Conservation (phyloP, 1,140 invertebrate genomes). For the Pseudoatta argentina region DNA sequence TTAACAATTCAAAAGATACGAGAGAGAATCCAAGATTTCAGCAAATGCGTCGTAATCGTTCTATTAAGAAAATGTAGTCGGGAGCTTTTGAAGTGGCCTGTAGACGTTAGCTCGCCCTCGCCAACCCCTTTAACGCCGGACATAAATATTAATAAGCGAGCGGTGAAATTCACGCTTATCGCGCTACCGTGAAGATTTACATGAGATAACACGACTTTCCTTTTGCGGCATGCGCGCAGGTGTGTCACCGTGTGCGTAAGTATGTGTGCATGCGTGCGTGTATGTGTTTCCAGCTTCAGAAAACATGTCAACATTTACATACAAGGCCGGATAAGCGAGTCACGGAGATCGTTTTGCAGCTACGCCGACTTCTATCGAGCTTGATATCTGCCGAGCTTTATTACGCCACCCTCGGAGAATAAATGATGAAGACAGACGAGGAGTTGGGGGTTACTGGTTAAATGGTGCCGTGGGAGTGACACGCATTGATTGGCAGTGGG, state of each 20-base stretch:
- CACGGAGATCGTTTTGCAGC: slow-evolving; percentile 76
- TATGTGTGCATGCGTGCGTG: slow-evolving; percentile 49
- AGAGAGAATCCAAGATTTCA: background rate
- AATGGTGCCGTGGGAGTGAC: slow-evolving; percentile 56
- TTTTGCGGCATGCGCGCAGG: slow-evolving; percentile 66
- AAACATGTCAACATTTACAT: slow-evolving; percentile 77
- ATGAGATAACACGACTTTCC: slow-evolving; percentile 83
- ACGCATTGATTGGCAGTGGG: slow-evolving; percentile 40
- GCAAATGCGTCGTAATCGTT: slow-evolving; percentile 11
- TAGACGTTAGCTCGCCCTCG: slow-evolving; percentile 67
- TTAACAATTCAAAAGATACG: background rate
- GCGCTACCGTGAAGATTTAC: slow-evolving; percentile 84
- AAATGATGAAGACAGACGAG: slow-evolving; percentile 67
- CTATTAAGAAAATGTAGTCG: slow-evolving; percentile 3
- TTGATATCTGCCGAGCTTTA: slow-evolving; percentile 71
- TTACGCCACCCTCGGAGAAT: slow-evolving; percentile 72
- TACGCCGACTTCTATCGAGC: slow-evolving; percentile 74
- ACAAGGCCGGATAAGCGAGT: slow-evolving; percentile 75
- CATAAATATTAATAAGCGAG: slow-evolving; percentile 85
- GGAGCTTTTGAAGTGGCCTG: slow-evolving; percentile 75
- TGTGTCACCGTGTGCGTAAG: slow-evolving; percentile 54
- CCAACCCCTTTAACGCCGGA: slow-evolving; percentile 77
- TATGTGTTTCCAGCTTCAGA: slow-evolving; percentile 65
- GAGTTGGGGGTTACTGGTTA: slow-evolving; percentile 43
- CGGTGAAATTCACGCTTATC: slow-evolving; percentile 84